phyloP scores from a whole-genome alignment of 37 sponge, comb jelly and placozoan species.

The Hexactinellida sp. region DNA sequence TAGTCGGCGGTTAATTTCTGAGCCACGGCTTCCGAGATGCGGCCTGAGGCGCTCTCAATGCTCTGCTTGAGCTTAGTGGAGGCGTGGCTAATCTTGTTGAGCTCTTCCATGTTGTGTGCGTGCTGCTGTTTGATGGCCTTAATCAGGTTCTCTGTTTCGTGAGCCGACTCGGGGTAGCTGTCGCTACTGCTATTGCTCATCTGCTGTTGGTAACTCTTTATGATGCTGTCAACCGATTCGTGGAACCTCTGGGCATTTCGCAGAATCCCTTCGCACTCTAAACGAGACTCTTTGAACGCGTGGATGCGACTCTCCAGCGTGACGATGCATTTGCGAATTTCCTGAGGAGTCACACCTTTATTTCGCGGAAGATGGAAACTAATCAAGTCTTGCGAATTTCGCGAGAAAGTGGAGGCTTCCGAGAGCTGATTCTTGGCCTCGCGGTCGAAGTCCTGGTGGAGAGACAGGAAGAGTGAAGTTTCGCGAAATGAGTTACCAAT shows the following conservation, averaged over 20 bases:
- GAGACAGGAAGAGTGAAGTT: background rate
- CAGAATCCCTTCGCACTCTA: background rate
- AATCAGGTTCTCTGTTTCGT: background rate
- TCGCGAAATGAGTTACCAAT: background rate
- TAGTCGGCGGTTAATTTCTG: background rate
- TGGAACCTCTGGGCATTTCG: background rate
- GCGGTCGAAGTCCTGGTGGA: background rate
- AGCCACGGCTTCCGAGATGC: background rate
- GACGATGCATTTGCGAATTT: constrained; percentile 14
- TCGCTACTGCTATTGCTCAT: background rate
- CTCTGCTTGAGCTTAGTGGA: background rate
- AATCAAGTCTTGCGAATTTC: background rate
- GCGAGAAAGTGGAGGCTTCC: background rate
- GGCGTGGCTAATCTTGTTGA: background rate
- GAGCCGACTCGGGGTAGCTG: background rate
- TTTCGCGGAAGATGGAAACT: background rate
- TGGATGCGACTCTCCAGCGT: background rate
- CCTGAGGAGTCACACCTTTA: background rate
- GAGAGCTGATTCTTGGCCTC: background rate
- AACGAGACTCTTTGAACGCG: background rate
- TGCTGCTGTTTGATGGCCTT: background rate
- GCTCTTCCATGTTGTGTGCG: background rate
- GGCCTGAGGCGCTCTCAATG: background rate
- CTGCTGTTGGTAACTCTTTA: background rate
- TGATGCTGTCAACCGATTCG: background rate